Base-by-base conservation (phyloP, 2,113 vertebrate genomes). In the Atherinomorus stipes region DNA sequence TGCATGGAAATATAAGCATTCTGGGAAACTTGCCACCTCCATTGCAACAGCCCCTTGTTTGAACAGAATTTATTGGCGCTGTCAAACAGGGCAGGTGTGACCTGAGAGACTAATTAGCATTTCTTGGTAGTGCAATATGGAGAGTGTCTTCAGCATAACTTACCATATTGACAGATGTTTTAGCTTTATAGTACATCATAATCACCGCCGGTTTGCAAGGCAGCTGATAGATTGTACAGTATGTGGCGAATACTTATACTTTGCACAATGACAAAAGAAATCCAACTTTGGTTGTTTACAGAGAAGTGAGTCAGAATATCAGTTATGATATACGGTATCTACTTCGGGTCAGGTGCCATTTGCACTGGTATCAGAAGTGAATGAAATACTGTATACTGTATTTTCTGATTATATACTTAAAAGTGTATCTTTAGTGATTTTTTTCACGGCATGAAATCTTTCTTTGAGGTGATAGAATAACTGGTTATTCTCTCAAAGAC, bases 81-180 rank as follows among this genome's bases (percentile, higher is more conserved):
- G 42, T 69, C 44, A 50, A 40, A 53, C 22, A 26, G 49, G 50
- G 42, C 54, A 80, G 64, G 64, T 74, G 64, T 11, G 12, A 15
- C 68, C 49, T 40, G 16, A 49, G 47, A 65, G 37, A 51, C 34
- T 52, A 66, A 70, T 80, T 70, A 80, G 12, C 38, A 67, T 60
- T 51, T 56, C 40, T 56, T 53, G 26, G 53, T 65, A 22, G 61
- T 42, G 21, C 50, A 37, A 64, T 44, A 25, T 59, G 52, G 52
- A 69, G 16, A 25, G 19, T n/a, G 12, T 76, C 21, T 23, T 56
- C 59, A 64, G 60, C 25, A 49, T 47, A 59, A 63, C 50, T 28
- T 22, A 45, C 38, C 40, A 26, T 54, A 51, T 13, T 68, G 38
- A 59, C 56, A 23, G 12, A 64, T 72, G 45, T 28, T 59, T 71